Base-by-base conservation (phyloP, 2,888 invertebrate species). In the Sylvicola fuscatus region DNA sequence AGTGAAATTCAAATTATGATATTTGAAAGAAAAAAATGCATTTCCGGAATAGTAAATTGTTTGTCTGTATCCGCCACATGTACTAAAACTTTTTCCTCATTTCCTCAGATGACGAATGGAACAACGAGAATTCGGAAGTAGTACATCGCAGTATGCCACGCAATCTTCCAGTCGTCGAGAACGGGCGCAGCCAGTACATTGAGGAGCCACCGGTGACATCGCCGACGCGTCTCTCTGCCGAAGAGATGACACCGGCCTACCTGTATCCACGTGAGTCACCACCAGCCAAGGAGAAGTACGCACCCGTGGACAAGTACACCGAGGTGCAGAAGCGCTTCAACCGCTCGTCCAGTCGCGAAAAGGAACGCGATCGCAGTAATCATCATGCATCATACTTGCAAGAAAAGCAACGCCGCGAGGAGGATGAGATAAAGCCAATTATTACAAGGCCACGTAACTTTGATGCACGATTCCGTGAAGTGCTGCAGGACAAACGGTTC, bases 371-470 rank as follows among this genome's bases (percentile, higher is more conserved):
- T 6, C 21, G 8, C 4, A 21, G 8, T 6, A 4, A 21, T 8
- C 21, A 21, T 6, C 21, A 21, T 21, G 21, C 21, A 4, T 4
- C 21, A 4, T 21, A 21, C 8, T 21, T 21, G 8, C 21, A 21
- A n/a, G n/a, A n/a, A 21, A 21, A 21, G 21, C 21, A 21, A 21
- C 21, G 21, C 21, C 21, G 21, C 13, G 35, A 50, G 12, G 58
- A 58, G 42, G 57, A 58, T 40, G 54, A 58, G 39, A 57, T 57
- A 28, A 55, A 54, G 33, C 58, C 58, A 38, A 54, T 54, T 31
- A 54, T 58, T 29, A 49, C 54, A 45, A 49, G 57, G 26, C 56
- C 57, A 36, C 47, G 53, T 7, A 53, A 57, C 40, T 56, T 56
- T 27, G 56, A 58, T 44, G 51, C 53, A 6, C 53, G 55, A 41